phyloP scores from a whole-genome alignment of 2,797 vertebrate genomes.

The Podarcis siculus region DNA sequence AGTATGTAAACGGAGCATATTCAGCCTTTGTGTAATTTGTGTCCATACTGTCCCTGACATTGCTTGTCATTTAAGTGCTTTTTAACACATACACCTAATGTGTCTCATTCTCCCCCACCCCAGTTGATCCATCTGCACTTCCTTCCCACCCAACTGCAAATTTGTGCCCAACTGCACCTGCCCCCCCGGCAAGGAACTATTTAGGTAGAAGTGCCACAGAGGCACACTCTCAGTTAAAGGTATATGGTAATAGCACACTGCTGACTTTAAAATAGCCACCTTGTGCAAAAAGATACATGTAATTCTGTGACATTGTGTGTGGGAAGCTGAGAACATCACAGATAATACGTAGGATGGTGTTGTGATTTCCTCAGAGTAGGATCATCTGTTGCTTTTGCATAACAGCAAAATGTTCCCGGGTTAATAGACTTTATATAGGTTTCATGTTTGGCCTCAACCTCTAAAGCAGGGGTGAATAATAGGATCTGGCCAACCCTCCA shows the following conservation, averaged over 20 bases:
- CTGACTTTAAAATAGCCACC: constrained; percentile 77
- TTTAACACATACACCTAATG: too few species aligned
- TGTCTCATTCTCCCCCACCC: too few species aligned
- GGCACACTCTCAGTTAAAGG: constrained; percentile 58
- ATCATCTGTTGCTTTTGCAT: constrained; percentile 73
- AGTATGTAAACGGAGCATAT: too few species aligned
- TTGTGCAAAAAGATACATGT: constrained; percentile 69
- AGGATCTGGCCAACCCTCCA: too few species aligned
- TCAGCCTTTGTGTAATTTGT: too few species aligned
- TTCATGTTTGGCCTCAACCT: neutral
- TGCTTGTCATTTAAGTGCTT: too few species aligned
- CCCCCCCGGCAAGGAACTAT: neutral
- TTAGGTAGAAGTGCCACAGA: neutral
- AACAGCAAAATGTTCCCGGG: constrained; percentile 49
- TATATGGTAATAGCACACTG: constrained; percentile 65
- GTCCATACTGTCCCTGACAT: too few species aligned
- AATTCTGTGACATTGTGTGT: constrained; percentile 72
- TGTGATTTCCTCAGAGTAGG: constrained; percentile 75
- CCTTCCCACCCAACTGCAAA: neutral
- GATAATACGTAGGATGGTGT: constrained; percentile 74
- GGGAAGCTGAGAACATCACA: constrained; percentile 70
- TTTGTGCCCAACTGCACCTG: rapidly evolving
- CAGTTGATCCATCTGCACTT: too few species aligned
- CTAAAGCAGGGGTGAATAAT: neutral
- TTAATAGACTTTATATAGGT: constrained; percentile 33